A percentile compares a stretch with the other conserved stretches of the same genome.
Conservation (phyloP, 2,797 vertebrate species). For the Tolypeutes matacus region DNA sequence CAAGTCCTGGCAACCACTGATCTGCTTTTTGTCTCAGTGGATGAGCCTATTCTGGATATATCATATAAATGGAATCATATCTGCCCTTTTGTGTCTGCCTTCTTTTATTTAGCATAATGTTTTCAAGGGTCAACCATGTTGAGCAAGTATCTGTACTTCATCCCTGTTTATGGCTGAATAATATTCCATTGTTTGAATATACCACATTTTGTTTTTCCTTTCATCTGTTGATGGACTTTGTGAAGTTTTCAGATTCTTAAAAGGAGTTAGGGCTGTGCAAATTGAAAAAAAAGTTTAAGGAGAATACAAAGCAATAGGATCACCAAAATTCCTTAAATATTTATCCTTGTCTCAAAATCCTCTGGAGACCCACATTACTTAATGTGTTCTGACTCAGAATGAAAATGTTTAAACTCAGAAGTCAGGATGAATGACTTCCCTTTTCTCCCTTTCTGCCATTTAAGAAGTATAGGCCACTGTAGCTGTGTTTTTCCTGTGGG, state of each 20-base stretch:
- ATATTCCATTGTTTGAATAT: not conserved
- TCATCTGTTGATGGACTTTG: not conserved
- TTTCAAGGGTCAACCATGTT: slow-evolving; percentile 33
- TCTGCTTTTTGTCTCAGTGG: not conserved
- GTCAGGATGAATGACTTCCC: not conserved
- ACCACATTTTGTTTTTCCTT: not conserved
- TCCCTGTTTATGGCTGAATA: not conserved
- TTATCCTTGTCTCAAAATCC: not conserved
- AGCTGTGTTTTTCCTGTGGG: not conserved
- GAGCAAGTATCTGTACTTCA: not conserved
- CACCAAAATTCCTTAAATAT: not conserved
- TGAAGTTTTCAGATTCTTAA: slow-evolving; percentile 29
- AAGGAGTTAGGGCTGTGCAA: not conserved
- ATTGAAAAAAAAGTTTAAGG: not conserved
- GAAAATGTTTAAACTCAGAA: slow-evolving; percentile 2
- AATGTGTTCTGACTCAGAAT: not conserved
- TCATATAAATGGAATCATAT: not conserved
- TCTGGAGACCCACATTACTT: not conserved
- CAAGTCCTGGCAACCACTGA: not conserved
- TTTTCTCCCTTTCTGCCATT: not conserved
- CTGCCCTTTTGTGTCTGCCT: not conserved
- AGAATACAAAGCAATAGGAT: not conserved
- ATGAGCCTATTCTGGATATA: slow-evolving; percentile 8
- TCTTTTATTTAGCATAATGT: slow-evolving; percentile 28
- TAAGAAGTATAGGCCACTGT: not conserved